These are phyloP conservation scores for Eupithecia centaureata DNA, from an alignment of 2,888 invertebrate genomes.

Conservation along the genomic window DNA sequence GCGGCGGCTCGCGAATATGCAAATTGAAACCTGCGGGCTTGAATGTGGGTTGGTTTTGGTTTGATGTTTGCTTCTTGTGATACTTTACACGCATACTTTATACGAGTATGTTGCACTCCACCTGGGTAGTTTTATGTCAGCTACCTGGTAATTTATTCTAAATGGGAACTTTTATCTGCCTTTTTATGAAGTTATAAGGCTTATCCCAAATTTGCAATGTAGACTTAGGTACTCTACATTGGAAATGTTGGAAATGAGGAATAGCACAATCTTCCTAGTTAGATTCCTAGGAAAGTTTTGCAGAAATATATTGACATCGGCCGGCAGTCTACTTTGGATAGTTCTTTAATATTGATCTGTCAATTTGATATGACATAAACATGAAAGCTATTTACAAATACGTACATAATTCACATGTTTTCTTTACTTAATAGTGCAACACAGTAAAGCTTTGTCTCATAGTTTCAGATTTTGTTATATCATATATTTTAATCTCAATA, in stretches of 20 bases:
- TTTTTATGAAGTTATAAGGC: background rate
- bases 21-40: slow-evolving; percentile 67
- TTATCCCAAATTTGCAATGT: background rate
- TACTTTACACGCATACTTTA: no score
- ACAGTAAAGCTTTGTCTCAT: no score
- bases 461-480: background rate
- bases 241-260: background rate
- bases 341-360: background rate
- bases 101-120: slow-evolving; percentile 45
- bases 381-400: no score
- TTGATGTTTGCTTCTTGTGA: slow-evolving; percentile 50
- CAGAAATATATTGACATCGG: background rate
- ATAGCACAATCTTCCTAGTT: background rate
- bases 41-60: slow-evolving; percentile 62
- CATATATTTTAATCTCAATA: background rate
- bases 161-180: background rate
- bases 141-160: slow-evolving; percentile 16
- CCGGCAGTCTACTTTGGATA: background rate
- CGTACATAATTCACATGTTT: no score
- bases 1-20: slow-evolving; percentile 56
- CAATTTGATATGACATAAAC: background rate
- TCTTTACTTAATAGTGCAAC: no score
- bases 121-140: slow-evolving; percentile 16
- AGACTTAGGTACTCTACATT: background rate
- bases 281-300: background rate